Base-by-base conservation (phyloP, 2,113 vertebrate genomes). In the Lophotis ruficrista region DNA sequence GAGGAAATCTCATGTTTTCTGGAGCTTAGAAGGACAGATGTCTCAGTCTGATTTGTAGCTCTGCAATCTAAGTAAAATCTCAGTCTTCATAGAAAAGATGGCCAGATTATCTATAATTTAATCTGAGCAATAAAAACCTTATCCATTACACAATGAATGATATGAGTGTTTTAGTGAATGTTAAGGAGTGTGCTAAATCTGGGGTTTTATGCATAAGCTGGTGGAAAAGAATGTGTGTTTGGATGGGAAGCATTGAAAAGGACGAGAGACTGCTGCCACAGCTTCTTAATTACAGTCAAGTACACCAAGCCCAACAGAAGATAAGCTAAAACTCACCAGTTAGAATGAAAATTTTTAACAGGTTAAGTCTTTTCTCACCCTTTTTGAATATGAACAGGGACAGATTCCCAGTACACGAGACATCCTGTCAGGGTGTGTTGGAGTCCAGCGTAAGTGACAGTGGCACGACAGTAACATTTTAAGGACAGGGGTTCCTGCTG, bases 191-290 rank as follows among this genome's bases (percentile, higher is more conserved):
- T 51, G 14, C 2, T 38, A 28, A 70, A 75, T 54, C 12, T 19
- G 8, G 7, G 1, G 0, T 0, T 12, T 77, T 70, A 43, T 19
- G 5, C 30, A 19, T 33, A 53, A 73, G 1, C 9, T 77, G 16
- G 17, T 61, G 16, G 27, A 33, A 66, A 81, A 54, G 2, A 27
- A 33, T 4, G 1, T 37, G 2, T 45, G 2, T 41, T 56, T 65
- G 51, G 12, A 75, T 56, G 13, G 45, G 51, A 57, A 84, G 1
- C 4, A 16, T 5, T 61, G 19, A 47, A 69, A 89, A 87, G 4
- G 1, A 17, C 17, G 25, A 47, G 6, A 57, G 22, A 18, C 2
- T 69, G 6, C 12, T 37, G 10, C 19, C 27, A 6, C 7, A 24
- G 14, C 18, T 35, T 82, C 23, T 54, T 54, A 83, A 50, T 16